Conservation (phyloP, 2,888 invertebrate species). For the Baronia brevicornis region DNA sequence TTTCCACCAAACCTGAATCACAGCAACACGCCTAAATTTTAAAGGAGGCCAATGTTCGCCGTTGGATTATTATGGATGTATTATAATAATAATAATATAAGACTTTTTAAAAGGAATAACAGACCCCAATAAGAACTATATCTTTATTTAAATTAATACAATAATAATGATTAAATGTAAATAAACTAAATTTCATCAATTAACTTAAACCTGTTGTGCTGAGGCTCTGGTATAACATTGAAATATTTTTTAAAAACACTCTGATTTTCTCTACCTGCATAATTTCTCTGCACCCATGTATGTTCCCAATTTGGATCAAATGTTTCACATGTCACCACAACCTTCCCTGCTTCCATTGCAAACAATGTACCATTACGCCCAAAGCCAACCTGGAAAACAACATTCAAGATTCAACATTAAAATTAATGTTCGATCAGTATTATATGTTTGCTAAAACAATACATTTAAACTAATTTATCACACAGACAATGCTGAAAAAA, state of each 20-base stretch:
- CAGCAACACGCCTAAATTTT: too few species aligned
- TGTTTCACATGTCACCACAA: slow-evolving; percentile 88
- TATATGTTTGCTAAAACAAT: too few species aligned
- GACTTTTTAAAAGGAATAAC: neutral
- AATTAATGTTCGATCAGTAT: too few species aligned
- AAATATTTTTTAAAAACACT: slow-evolving; percentile 89
- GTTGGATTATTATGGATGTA: too few species aligned
- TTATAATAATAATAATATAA: too few species aligned
- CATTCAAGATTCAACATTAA: too few species aligned
- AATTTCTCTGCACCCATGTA: slow-evolving; percentile 80
- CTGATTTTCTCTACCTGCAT: slow-evolving; percentile 78
- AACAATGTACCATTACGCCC: slow-evolving; percentile 86
- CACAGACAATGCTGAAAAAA: too few species aligned
- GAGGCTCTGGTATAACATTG: slow-evolving; percentile 86
- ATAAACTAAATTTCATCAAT: slow-evolving; percentile 78
- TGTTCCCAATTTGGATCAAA: slow-evolving; percentile 87
- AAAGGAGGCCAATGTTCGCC: too few species aligned
- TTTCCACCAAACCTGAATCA: too few species aligned
- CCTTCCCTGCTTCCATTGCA: slow-evolving; percentile 86
- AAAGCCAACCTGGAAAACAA: slow-evolving; percentile 83
- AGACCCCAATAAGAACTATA: slow-evolving; percentile 2
- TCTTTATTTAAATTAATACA: slow-evolving; percentile 10
- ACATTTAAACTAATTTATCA: slow-evolving; percentile 42
- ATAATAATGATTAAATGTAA: slow-evolving; percentile 11
- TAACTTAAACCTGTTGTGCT: slow-evolving; percentile 86